Evolutionary conservation across 2,113 vertebrate species (phyloP), one percentile per base, ranked within the genome.

Genomic region (Oncorhynchus keta): DNA sequence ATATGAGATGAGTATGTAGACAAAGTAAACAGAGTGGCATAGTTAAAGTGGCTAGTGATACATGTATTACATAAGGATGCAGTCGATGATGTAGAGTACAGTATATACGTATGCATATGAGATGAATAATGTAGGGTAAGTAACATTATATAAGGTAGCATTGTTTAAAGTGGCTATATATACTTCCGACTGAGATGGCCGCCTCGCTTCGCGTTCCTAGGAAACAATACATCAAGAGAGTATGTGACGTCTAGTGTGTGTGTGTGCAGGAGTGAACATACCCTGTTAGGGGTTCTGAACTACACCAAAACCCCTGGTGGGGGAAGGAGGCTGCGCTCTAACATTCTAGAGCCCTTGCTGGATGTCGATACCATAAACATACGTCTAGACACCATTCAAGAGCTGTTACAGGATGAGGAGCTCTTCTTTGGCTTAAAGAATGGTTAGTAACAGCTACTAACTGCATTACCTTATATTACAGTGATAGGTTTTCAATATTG

Each of bases 271-370:
- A 97, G 93, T 67, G 87, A 92, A 59, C 95, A 99, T 68, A 97
- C 96, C 0, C 95, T 99, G 39, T 94, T 97, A 78, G 97, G 96
- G 39, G 94, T 98, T 68, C 91, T 99, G 70, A 99, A 99, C 89
- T 94, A 96, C 85, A 99, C 97, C 14, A 98, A 96, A 92, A 99
- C 98, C 77, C 92, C 96, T 0, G 96, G 97, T 79, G 98, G 97
- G 64, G 94, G 94, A 75, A 93, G 97, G 83, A 94, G 96, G 87
- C 93, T 99, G 84, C 95, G 97, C 62, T 96, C 96, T 39, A 99
- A 97, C 85, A 97, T 99, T 81, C 86, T 99, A 80, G 97, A 99
- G 85, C 98, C 97, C 62, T 89, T 97, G 48, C 79, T 94, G 83
- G 96, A 99, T 84, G 85, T 92, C 32, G 94, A 95, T 86, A 97